Evolutionary conservation across 2,888 invertebrate species (phyloP).

Genomic region (Euproctis similis): DNA sequence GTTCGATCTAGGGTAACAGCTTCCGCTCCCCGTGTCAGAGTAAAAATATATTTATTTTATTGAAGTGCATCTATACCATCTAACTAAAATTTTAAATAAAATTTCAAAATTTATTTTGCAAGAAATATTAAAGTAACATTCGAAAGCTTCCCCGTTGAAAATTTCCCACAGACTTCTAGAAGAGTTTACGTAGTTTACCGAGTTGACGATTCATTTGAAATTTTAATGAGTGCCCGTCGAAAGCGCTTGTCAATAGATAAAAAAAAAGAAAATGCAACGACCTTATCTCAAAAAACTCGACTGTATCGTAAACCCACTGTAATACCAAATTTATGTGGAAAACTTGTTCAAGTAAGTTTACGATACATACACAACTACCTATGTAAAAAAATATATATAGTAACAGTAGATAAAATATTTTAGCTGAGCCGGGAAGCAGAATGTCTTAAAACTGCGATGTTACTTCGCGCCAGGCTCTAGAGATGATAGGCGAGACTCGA

Average conservation of each 20-base stretch:
- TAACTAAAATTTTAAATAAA: too few species aligned
- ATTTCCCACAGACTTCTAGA: constrained; percentile 32
- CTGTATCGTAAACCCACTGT: constrained; percentile 7
- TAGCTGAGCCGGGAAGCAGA: constrained; percentile 14
- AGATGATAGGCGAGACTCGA: constrained; percentile 30
- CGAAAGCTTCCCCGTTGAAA: constrained; percentile 25
- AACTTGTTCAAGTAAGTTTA: constrained; percentile 6
- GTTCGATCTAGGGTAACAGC: too few species aligned
- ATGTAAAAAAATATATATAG: constrained; percentile 5
- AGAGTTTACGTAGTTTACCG: constrained; percentile 32
- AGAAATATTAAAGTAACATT: constrained; percentile 32
- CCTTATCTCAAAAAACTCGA: constrained; percentile 4
- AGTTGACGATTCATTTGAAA: constrained; percentile 33
- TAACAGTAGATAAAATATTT: constrained; percentile 15
- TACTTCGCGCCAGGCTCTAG: constrained; percentile 25
- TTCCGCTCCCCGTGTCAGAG: too few species aligned
- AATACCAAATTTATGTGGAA: constrained; percentile 4
- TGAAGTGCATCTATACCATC: too few species aligned
- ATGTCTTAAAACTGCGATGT: constrained; percentile 25
- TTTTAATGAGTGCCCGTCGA: constrained; percentile 37
- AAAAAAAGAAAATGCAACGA: constrained; percentile 20
- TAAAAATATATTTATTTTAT: too few species aligned
- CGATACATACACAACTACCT: constrained; percentile 7
- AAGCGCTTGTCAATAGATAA: constrained; percentile 30
- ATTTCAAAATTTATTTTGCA: not conserved